These are phyloP conservation scores for Drosophila watanabei DNA, from an alignment of 1,140 invertebrate genomes.

Conservation along the genomic window DNA sequence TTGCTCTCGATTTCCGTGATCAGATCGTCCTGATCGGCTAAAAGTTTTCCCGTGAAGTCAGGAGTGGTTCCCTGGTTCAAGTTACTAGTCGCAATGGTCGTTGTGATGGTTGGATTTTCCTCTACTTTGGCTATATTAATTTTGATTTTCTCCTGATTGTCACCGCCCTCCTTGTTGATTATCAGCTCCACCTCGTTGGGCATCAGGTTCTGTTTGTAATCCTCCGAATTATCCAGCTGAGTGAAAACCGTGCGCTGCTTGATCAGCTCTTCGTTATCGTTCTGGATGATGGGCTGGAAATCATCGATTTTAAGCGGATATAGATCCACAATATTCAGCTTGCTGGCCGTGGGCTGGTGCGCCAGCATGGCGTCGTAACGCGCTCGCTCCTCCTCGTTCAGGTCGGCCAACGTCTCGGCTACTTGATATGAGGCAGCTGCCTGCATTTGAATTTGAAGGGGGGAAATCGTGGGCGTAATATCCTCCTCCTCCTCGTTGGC, in stretches of 20 bases:
- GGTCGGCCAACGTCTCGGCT: constrained; percentile 71
- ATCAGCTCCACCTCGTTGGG: constrained; percentile 76
- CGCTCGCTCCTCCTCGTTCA: constrained; percentile 66
- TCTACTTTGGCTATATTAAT: constrained; percentile 7
- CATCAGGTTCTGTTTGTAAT: constrained; percentile 78
- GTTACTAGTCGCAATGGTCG: constrained; percentile 14
- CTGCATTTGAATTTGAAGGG: constrained; percentile 72
- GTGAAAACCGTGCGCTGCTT: constrained; percentile 62
- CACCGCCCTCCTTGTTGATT: constrained; percentile 6
- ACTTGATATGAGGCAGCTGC: constrained; percentile 73
- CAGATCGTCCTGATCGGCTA: constrained; percentile 80
- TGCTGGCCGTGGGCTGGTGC: constrained; percentile 65
- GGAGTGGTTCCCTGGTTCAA: constrained; percentile 34
- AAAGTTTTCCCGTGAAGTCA: constrained; percentile 78
- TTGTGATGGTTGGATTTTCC: background rate
- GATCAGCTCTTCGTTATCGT: constrained; percentile 63
- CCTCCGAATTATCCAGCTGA: constrained; percentile 56
- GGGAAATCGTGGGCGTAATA: constrained; percentile 14
- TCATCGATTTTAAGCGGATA: constrained; percentile 82
- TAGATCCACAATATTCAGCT: constrained; percentile 79
- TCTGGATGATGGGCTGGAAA: constrained; percentile 67
- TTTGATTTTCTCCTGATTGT: constrained; percentile 22
- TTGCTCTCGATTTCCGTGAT: constrained; percentile 84
- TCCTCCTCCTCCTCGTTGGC: constrained; percentile 6
- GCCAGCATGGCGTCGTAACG: constrained; percentile 65